Conservation (phyloP, 1,140 invertebrate species). For the Vollenhovia emeryi region DNA sequence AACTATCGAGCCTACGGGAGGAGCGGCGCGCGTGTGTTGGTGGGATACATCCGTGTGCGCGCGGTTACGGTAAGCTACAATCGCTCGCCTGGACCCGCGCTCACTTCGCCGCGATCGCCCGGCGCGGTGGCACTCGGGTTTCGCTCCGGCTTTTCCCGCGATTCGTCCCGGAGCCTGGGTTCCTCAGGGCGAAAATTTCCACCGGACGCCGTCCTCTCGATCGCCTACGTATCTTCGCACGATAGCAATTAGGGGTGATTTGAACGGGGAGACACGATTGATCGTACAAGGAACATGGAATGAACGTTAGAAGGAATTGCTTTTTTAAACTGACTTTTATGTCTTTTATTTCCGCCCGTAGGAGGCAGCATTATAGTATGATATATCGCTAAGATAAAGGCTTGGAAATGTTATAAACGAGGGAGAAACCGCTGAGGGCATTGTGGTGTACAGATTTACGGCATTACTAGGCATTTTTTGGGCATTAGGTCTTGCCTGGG, state of each 20-base stretch:
- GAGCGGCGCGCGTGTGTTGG: constrained; percentile 17
- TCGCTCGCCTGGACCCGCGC: constrained; percentile 69
- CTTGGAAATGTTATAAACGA: neutral
- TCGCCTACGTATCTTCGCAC: neutral
- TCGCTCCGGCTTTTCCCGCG: constrained; percentile 20
- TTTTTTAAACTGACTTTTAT: neutral
- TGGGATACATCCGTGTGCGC: constrained; percentile 26
- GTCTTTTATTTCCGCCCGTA: neutral
- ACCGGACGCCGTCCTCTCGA: neutral
- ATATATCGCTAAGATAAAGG: neutral
- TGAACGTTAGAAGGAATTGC: no score
- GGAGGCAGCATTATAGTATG: neutral
- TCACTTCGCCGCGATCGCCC: constrained; percentile 63
- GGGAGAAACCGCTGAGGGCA: no score
- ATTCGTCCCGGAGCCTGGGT: constrained; percentile 9
- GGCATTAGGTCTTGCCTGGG: no score
- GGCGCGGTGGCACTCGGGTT: constrained; percentile 53
- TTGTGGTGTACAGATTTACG: no score
- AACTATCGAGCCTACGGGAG: constrained; percentile 64
- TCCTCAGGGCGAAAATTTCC: neutral
- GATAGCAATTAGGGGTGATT: neutral
- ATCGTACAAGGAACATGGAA: no score
- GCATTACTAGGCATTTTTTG: no score
- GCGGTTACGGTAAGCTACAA: constrained; percentile 55
- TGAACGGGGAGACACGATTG: neutral